Percentiles rank a stretch among this genome's conserved stretches.
Conservation (phyloP, 2,888 invertebrate genomes). For the Pyralis farinalis region DNA sequence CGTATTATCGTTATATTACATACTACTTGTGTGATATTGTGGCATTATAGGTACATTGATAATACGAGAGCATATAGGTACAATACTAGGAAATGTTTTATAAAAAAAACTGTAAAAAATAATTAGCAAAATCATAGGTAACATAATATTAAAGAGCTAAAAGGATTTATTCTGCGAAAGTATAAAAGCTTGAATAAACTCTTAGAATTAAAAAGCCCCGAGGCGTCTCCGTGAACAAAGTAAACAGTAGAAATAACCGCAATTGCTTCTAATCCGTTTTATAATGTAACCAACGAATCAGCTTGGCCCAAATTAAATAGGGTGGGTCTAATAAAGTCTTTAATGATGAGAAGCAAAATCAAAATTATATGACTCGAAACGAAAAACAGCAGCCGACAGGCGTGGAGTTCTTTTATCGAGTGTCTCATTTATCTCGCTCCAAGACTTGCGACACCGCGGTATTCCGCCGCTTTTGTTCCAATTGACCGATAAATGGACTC, state of each 20-base stretch:
- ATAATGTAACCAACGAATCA: slow-evolving; percentile 1
- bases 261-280: slow-evolving; percentile 15
- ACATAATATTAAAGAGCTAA: too few relatives aligned
- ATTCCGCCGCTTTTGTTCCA: slow-evolving; percentile 18
- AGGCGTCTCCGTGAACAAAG: slow-evolving; percentile 14
- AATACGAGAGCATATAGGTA: too few relatives aligned
- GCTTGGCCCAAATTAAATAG: too few relatives aligned
- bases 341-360: too few relatives aligned
- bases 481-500: slow-evolving; percentile 23
- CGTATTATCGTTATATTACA: too few relatives aligned
- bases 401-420: background rate
- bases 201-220: slow-evolving; percentile 18
- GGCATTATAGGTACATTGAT: too few relatives aligned
- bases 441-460: slow-evolving; percentile 8
- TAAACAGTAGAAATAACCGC: slow-evolving; percentile 10
- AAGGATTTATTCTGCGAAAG: too few relatives aligned
- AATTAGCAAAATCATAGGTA: too few relatives aligned
- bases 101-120: too few relatives aligned
- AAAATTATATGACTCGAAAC: background rate
- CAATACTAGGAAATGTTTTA: too few relatives aligned
- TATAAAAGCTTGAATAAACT: background rate
- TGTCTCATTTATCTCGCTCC: slow-evolving; percentile 12
- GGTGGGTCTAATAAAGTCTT: too few relatives aligned
- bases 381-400: background rate
- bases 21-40: too few relatives aligned